phyloP scores from a whole-genome alignment of 2,113 vertebrate genomes.

The Stomatorhinus ivindoensis region DNA sequence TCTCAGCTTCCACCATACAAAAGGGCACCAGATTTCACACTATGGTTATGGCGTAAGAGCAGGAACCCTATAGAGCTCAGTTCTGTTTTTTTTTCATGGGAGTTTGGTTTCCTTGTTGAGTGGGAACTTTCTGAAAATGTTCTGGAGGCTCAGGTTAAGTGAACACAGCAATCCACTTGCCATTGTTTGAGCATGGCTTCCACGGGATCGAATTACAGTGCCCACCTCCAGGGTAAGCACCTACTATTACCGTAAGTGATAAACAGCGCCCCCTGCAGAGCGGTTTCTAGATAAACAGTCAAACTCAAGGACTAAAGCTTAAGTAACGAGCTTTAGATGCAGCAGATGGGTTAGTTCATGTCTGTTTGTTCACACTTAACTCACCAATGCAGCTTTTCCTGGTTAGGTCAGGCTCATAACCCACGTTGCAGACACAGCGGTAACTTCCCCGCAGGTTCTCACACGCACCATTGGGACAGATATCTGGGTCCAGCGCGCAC shows the following conservation, averaged over 20 bases:
- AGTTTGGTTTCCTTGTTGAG: background rate
- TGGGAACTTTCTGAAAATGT: background rate
- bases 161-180: background rate
- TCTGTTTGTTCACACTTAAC: slow-evolving; percentile 23
- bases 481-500: slow-evolving; percentile 65
- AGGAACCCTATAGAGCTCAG: background rate
- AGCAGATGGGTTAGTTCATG: background rate
- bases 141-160: background rate
- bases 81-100: background rate
- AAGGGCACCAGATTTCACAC: background rate
- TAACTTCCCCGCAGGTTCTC: slow-evolving; percentile 64
- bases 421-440: slow-evolving; percentile 64
- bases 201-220: background rate
- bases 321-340: background rate
- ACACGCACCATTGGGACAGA: slow-evolving; percentile 65
- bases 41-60: background rate
- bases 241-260: background rate
- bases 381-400: slow-evolving; percentile 63
- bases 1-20: background rate
- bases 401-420: slow-evolving; percentile 57
- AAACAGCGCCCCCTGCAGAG: background rate
- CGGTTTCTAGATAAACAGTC: background rate
- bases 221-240: background rate
- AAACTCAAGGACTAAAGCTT: background rate
- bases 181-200: background rate